phyloP scores from a whole-genome alignment of 2,797 vertebrate species.

The Apogon talboti region DNA sequence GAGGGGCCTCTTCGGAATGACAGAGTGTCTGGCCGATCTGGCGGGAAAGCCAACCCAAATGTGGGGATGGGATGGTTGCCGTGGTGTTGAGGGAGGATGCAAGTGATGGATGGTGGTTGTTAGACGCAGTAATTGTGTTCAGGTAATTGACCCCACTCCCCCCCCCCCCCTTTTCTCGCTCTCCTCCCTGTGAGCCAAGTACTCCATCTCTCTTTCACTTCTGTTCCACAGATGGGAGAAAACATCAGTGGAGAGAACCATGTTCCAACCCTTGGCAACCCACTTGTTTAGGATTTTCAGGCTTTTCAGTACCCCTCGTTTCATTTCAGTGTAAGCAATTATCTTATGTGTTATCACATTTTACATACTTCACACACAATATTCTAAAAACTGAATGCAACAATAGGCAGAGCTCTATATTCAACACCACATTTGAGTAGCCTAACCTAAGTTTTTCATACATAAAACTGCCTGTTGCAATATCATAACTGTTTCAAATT shows the following conservation, averaged over 20 bases:
- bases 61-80: constrained; percentile 72
- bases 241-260: constrained; percentile 52
- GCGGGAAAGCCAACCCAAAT: constrained; percentile 76
- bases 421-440: neutral
- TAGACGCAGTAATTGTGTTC: constrained; percentile 86
- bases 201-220: constrained; percentile 69
- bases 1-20: constrained; percentile 74
- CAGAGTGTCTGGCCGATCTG: constrained; percentile 80
- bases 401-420: neutral
- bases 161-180: constrained; percentile 38
- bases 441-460: neutral
- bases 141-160: constrained; percentile 82
- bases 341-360: constrained; percentile 13
- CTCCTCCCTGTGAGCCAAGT: constrained; percentile 59
- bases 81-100: constrained; percentile 66
- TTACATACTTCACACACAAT: constrained; percentile 3
- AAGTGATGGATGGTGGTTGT: constrained; percentile 85
- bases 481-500: constrained; percentile 5
- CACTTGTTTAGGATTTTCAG: constrained; percentile 56
- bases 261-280: constrained; percentile 36
- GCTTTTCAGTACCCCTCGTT: constrained; percentile 43
- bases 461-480: neutral
- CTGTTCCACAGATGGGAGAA: constrained; percentile 62
- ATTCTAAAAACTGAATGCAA: constrained; percentile 19
- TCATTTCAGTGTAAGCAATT: constrained; percentile 18